A percentile compares a stretch with the other conserved stretches of the same genome.
phyloP scores from a whole-genome alignment of 2,888 invertebrate genomes.

The Neoaliturus tenellus region DNA sequence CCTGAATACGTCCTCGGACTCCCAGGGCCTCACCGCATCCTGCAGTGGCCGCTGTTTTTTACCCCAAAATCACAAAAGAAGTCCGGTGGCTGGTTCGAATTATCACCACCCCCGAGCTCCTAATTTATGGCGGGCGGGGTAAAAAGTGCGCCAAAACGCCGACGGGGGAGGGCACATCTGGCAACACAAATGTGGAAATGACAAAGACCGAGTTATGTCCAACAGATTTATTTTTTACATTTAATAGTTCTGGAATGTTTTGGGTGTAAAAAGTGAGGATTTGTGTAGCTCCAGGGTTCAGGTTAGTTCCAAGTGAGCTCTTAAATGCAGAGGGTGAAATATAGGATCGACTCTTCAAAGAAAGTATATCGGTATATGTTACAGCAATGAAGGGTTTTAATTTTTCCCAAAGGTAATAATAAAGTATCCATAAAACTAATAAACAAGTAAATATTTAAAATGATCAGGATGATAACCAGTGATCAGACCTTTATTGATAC shows the following conservation, averaged over 20 bases:
- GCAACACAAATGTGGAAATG: not conserved
- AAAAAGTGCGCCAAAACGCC: slow-evolving; percentile 41
- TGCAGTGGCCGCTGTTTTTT: not conserved
- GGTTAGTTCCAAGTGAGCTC: no score
- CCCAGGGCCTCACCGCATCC: slow-evolving; percentile 6
- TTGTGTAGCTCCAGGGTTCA: not conserved
- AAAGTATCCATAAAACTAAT: no score
- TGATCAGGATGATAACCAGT: no score
- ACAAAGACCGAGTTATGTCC: slow-evolving; percentile 39
- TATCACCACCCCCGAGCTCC: slow-evolving; percentile 22
- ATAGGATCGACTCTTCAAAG: no score
- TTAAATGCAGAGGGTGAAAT: no score
- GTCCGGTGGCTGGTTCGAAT: slow-evolving; percentile 52
- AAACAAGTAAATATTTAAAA: no score
- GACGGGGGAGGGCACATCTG: slow-evolving; percentile 23
- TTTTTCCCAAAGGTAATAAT: no score
- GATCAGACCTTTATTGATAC: no score
- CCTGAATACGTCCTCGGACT: not conserved
- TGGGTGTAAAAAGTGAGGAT: not conserved
- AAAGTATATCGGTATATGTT: no score
- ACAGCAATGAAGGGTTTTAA: no score
- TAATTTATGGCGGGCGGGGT: slow-evolving; percentile 39
- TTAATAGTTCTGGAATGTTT: not conserved
- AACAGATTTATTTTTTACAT: slow-evolving; percentile 31
- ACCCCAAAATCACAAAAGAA: slow-evolving; percentile 33